Percentiles rank a stretch among this genome's conserved stretches.
phyloP scores from a whole-genome alignment of 1,140 invertebrate genomes.

The Ladona fulva region DNA sequence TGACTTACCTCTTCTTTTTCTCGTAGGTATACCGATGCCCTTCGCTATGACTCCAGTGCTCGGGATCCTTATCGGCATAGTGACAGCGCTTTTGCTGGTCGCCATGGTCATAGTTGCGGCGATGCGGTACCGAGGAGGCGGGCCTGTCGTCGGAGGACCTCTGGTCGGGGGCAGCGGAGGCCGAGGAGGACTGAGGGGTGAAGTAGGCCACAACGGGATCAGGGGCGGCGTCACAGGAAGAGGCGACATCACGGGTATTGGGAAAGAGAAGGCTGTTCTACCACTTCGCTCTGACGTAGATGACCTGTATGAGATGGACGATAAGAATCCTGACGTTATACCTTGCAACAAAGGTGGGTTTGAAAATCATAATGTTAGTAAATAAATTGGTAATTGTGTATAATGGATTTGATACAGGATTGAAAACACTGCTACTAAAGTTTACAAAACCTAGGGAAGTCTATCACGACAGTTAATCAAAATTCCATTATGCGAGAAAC shows the following conservation, averaged over 20 bases:
- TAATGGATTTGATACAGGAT: too few relatives aligned
- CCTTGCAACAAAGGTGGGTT: slow-evolving; percentile 73
- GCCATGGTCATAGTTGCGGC: slow-evolving; percentile 60
- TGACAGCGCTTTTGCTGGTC: slow-evolving; percentile 56
- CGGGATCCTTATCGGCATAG: slow-evolving; percentile 60
- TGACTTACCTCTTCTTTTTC: too few relatives aligned
- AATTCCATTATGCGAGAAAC: too few relatives aligned
- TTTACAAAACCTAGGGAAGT: too few relatives aligned
- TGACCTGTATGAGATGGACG: slow-evolving; percentile 60
- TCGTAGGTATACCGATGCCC: slow-evolving; percentile 46
- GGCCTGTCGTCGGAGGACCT: slow-evolving; percentile 18
- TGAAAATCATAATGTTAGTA: too few relatives aligned
- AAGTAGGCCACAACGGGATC: slow-evolving; percentile 39
- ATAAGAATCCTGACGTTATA: slow-evolving; percentile 76
- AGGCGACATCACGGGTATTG: slow-evolving; percentile 51
- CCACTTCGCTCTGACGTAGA: slow-evolving; percentile 51
- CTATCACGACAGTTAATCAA: too few relatives aligned
- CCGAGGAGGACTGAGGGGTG: slow-evolving; percentile 41
- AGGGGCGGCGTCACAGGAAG: slow-evolving; percentile 24
- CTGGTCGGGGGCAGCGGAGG: slow-evolving; percentile 14
- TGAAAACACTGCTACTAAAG: too few relatives aligned
- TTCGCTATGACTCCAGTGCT: slow-evolving; percentile 66
- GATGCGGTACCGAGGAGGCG: slow-evolving; percentile 45
- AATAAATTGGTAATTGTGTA: not conserved
- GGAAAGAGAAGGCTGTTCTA: slow-evolving; percentile 57